Conservation (phyloP, 2,888 invertebrate species). For the Ganaspis brasiliensis region DNA sequence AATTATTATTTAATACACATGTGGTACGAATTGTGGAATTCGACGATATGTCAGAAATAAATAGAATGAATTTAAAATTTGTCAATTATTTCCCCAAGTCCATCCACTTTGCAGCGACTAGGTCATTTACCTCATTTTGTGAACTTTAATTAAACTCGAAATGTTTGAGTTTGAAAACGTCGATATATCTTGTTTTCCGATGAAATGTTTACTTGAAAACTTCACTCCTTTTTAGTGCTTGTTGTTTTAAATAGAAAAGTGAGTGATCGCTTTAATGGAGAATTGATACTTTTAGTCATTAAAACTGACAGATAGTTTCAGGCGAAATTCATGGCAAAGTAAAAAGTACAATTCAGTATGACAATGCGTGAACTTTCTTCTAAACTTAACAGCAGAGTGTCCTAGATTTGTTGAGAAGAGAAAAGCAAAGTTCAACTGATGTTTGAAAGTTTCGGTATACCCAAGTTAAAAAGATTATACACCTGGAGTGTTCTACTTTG, state of each 20-base stretch:
- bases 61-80: no score
- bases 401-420: constrained; percentile 25
- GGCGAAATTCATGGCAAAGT: neutral
- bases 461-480: constrained; percentile 28
- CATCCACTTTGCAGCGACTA: no score
- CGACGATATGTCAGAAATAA: no score
- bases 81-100: no score
- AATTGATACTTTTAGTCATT: neutral
- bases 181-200: neutral
- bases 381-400: constrained; percentile 10
- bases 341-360: constrained; percentile 18
- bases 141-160: no score
- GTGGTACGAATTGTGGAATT: no score
- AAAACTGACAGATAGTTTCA: neutral
- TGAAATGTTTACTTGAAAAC: neutral
- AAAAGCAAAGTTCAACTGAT: constrained; percentile 17
- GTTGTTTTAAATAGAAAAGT: neutral
- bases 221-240: no score
- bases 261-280: neutral
- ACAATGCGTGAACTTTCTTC: constrained; percentile 14
- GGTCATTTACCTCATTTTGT: no score
- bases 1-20: no score
- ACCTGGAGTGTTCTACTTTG: constrained; percentile 26
- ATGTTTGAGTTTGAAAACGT: neutral
- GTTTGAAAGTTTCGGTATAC: constrained; percentile 21